Evolutionary conservation across 2,888 invertebrate species (phyloP).

Genomic region (Athetis lepigone): DNA sequence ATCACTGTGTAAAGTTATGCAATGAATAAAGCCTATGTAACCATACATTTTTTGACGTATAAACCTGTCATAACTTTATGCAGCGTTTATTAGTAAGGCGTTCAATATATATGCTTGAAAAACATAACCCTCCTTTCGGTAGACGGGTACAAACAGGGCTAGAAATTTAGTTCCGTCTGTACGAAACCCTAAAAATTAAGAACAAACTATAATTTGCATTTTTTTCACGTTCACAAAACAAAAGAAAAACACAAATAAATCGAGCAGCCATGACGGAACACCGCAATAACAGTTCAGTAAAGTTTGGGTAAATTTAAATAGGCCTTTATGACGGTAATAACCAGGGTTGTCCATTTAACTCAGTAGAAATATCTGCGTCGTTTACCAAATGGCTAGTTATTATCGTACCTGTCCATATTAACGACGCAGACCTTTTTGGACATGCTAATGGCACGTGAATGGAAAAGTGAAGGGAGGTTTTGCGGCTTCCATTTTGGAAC

Average conservation of each 20-base stretch:
- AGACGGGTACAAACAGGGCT: no score
- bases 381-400: conserved; percentile 56
- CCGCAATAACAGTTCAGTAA: conserved; percentile 26
- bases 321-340: conserved; percentile 37
- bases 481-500: conserved; percentile 21
- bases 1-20: no score
- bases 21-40: no score
- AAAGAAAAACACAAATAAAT: conserved; percentile 16
- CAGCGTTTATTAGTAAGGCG: no score
- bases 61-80: no score
- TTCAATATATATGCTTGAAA: no score
- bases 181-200: no score
- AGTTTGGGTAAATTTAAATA: conserved; percentile 45
- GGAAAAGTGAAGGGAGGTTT: conserved; percentile 28
- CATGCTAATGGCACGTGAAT: conserved; percentile 45
- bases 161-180: no score
- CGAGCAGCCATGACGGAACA: conserved; percentile 13
- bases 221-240: not conserved
- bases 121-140: no score
- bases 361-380: conserved; percentile 48
- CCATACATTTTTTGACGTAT: no score
- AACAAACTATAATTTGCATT: no score
- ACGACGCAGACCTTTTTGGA: conserved; percentile 40
- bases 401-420: conserved; percentile 53
- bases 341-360: conserved; percentile 37